Percentiles rank a stretch among this genome's conserved stretches.
These are phyloP conservation scores for Ammodytes dubius DNA, from an alignment of 2,113 vertebrate species.

Conservation along the genomic window DNA sequence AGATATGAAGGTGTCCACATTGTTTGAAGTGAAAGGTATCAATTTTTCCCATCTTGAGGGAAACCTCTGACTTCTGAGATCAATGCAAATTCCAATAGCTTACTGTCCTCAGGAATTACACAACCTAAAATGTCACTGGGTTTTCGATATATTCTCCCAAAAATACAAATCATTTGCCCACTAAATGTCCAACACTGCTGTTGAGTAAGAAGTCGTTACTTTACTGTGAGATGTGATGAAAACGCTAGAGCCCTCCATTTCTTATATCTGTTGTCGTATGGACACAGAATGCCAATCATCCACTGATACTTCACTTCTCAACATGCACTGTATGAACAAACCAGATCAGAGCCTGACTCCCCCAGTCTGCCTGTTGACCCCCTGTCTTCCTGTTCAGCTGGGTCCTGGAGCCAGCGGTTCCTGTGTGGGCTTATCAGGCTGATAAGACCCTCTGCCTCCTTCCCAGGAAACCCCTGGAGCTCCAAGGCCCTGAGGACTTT, in stretches of 20 bases:
- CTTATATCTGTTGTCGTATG: background rate
- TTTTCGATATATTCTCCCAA: no score
- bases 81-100: no score
- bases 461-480: conserved; percentile 49
- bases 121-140: background rate
- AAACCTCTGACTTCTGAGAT: no score
- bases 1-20: background rate
- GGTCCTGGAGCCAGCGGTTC: conserved; percentile 62
- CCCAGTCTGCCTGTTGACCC: conserved; percentile 39
- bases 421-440: conserved; percentile 72
- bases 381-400: conserved; percentile 53
- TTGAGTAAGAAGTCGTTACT: background rate
- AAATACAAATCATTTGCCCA: background rate
- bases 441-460: conserved; percentile 69
- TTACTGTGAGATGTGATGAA: background rate
- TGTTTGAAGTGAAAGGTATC: background rate
- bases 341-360: conserved; percentile 21
- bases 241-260: background rate
- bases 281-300: background rate
- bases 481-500: conserved; percentile 44
- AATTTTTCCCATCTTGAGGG: no score
- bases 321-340: background rate
- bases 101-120: background rate
- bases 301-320: conserved; percentile 15
- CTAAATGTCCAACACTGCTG: no score